Conservation (phyloP, 2,797 vertebrate species). For the Helarctos malayanus region DNA sequence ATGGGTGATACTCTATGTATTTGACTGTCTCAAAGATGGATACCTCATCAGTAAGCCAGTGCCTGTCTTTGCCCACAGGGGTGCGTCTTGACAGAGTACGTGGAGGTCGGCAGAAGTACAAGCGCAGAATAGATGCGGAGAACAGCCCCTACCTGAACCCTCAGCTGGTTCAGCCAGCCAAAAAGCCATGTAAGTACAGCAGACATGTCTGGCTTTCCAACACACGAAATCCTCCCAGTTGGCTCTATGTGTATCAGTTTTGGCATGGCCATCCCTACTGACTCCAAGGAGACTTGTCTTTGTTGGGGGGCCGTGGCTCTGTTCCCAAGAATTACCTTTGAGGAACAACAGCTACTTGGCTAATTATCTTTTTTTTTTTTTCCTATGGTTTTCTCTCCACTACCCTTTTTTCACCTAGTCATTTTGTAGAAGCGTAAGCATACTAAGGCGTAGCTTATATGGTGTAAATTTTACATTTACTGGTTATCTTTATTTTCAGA, state of each 20-base stretch:
- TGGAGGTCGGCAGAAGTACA: slow-evolving; percentile 99
- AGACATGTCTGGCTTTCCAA: slow-evolving; percentile 16
- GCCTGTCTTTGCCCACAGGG: slow-evolving; percentile 90
- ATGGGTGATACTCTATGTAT: background rate
- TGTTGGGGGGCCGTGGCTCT: background rate
- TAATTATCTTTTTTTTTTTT: background rate
- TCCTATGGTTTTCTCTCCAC: slow-evolving; percentile 43
- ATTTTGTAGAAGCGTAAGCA: slow-evolving; percentile 81
- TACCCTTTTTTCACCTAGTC: slow-evolving; percentile 69
- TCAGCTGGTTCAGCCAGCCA: slow-evolving; percentile 97
- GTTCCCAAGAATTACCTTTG: background rate
- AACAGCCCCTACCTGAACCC: slow-evolving; percentile 99
- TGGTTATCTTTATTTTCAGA: slow-evolving; percentile 88
- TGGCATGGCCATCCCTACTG: background rate
- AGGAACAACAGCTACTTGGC: background rate
- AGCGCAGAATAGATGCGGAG: slow-evolving; percentile 99
- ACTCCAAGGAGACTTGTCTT: slow-evolving; percentile 1
- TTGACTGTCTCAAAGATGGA: background rate
- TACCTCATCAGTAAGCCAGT: slow-evolving; percentile 71
- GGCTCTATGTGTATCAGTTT: background rate
- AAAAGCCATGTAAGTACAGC: slow-evolving; percentile 98
- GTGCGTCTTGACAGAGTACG: slow-evolving; percentile 99
- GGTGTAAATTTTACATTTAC: slow-evolving; percentile 88
- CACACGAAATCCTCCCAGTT: background rate
- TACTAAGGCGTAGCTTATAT: slow-evolving; percentile 84